Evolutionary conservation across 2,888 invertebrate species (phyloP), one percentile per base, ranked within the genome.

Genomic region (Synanthedon formicaeformis): DNA sequence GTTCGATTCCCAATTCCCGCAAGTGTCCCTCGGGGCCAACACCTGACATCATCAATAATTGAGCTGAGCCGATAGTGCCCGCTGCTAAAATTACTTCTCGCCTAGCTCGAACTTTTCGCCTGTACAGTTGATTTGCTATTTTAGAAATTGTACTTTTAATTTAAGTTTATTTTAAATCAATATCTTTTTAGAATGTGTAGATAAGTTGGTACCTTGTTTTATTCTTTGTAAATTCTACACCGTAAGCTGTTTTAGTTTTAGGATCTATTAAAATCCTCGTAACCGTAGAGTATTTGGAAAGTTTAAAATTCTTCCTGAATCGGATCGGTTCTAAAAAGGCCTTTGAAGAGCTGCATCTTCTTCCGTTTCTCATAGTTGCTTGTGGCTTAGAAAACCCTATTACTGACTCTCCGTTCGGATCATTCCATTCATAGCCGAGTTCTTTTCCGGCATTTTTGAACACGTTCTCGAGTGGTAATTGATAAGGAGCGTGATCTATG

Each of bases 11-110:
- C 6, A 91, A 66, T 40, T 89, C 78, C 16, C 75, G 64, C 4
- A 94, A 77, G 65, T 93, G 91, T 0, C 89, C 81, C 40, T 71
- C 77, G 0, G 94, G 94, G 0, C 94, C 94, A 34, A 96, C 83
- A 11, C 96, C 96, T 0, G 96, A 96, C 12, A 96, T 73, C 94
- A 96, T 93, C 50, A 97, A 75, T 3, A 97, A 74, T 69, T 96
- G 96, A 0, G 97, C 95, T 2, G 95, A 94, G 60, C 94, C 95
- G 34, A 97, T 91, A 0, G 93, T 83, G 3, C 97, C 96, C 0
- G 95, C 95, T 6, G 93, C 91, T 34, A 96, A 75, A 52, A 96
- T 89, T 1, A 96, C 90, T 78, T 95, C 96, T 59, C 92, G 94
- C 12, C 84, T 89, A 2, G 93, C 94, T 4, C 75, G 69, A 4